Conservation (phyloP, 2,888 invertebrate genomes). For the Drosophila phalerata region DNA sequence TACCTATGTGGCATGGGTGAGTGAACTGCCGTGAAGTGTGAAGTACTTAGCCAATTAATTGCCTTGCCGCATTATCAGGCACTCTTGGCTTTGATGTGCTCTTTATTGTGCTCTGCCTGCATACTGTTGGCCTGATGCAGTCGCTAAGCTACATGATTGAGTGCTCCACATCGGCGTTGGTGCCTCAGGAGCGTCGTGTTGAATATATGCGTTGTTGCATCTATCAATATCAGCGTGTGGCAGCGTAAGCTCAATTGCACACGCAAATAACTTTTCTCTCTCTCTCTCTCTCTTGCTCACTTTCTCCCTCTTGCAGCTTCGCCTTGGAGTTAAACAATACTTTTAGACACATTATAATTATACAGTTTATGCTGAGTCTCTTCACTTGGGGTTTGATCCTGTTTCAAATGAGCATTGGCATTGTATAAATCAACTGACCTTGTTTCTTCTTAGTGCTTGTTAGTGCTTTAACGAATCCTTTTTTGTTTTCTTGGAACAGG, state of each 20-base stretch:
- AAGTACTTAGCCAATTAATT: conserved; percentile 21
- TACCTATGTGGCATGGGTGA: conserved; percentile 72
- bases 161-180: conserved; percentile 67
- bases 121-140: conserved; percentile 71
- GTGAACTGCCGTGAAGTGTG: conserved; percentile 14
- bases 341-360: conserved; percentile 74
- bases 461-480: not conserved
- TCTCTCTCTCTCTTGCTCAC: not conserved
- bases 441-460: not conserved
- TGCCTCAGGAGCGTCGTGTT: conserved; percentile 71
- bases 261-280: not conserved
- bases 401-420: conserved; percentile 74
- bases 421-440: conserved; percentile 59
- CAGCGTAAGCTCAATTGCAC: conserved; percentile 51
- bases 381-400: conserved; percentile 72
- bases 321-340: conserved; percentile 65
- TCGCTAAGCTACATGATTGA: conserved; percentile 67
- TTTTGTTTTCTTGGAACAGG: conserved; percentile 39
- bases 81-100: conserved; percentile 79
- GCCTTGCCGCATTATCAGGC: conserved; percentile 46
- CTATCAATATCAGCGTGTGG: conserved; percentile 71
- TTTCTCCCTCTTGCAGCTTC: conserved; percentile 54
- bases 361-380: conserved; percentile 79
- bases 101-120: conserved; percentile 77
- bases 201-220: conserved; percentile 78